phyloP scores from a whole-genome alignment of 2,113 vertebrate species.

The Chaetops frenatus region DNA sequence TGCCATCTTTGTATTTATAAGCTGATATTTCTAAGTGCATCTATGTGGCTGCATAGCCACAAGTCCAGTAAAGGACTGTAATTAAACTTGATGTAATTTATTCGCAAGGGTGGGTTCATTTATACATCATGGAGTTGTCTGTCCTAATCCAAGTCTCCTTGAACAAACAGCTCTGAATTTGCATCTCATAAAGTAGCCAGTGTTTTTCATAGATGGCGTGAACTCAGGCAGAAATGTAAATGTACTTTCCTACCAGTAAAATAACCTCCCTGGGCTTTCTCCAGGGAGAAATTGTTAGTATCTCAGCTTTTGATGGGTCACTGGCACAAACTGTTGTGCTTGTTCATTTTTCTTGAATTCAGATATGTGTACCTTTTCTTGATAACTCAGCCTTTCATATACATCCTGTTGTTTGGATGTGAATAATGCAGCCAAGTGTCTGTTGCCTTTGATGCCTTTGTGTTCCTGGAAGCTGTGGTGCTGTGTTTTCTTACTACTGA shows the following conservation, averaged over 20 bases:
- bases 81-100: background rate
- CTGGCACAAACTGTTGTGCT: background rate
- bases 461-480: background rate
- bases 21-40: background rate
- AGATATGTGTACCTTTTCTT: background rate
- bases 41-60: background rate
- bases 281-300: background rate
- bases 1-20: background rate
- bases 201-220: background rate
- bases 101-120: background rate
- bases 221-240: background rate
- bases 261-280: background rate
- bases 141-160: background rate
- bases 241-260: background rate
- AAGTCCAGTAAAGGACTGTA: background rate
- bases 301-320: background rate
- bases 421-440: background rate
- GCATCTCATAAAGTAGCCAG: background rate
- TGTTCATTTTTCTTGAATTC: background rate
- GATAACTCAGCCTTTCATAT: background rate
- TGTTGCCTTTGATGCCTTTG: background rate
- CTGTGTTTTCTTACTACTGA: background rate
- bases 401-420: background rate
- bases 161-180: background rate
- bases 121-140: background rate